Evolutionary conservation across 2,888 invertebrate species (phyloP).

Genomic region (Ellobium chinense): DNA sequence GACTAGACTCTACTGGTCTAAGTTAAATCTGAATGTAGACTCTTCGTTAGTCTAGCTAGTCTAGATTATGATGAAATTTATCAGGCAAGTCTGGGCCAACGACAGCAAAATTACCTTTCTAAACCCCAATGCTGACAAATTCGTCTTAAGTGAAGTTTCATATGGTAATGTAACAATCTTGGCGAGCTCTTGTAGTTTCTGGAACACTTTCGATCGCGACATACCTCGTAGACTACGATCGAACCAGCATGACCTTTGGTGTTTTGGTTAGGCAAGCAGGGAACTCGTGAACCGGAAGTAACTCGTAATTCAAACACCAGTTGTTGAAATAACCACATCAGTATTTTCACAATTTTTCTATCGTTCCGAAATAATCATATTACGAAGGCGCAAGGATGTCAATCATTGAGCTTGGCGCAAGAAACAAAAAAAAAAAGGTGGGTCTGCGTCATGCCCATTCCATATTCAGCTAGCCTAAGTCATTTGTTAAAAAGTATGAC

Average conservation of each 20-base stretch:
- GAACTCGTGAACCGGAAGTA: not conserved
- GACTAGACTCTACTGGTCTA: too few relatives aligned
- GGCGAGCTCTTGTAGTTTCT: not conserved
- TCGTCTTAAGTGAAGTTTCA: not conserved
- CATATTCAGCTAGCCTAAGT: too few relatives aligned
- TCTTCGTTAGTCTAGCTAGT: too few relatives aligned
- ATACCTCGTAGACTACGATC: not conserved
- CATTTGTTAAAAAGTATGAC: too few relatives aligned
- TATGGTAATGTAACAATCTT: not conserved
- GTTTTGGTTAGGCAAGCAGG: not conserved
- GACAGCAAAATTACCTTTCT: slow-evolving; percentile 7
- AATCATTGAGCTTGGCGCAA: too few relatives aligned
- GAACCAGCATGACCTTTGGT: not conserved
- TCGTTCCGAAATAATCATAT: too few relatives aligned
- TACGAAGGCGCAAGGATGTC: too few relatives aligned
- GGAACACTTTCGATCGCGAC: slow-evolving; percentile 2
- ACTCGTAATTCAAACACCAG: not conserved
- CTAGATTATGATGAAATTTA: too few relatives aligned
- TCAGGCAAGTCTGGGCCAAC: too few relatives aligned
- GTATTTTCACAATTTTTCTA: not conserved
- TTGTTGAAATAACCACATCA: not conserved
- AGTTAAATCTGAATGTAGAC: too few relatives aligned
- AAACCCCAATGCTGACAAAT: slow-evolving; percentile 8
- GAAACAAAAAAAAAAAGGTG: too few relatives aligned
- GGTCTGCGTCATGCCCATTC: too few relatives aligned